A percentile compares a stretch with the other conserved stretches of the same genome.
phyloP scores from a whole-genome alignment of 1,140 invertebrate species.

The Lepidostoma basale region DNA sequence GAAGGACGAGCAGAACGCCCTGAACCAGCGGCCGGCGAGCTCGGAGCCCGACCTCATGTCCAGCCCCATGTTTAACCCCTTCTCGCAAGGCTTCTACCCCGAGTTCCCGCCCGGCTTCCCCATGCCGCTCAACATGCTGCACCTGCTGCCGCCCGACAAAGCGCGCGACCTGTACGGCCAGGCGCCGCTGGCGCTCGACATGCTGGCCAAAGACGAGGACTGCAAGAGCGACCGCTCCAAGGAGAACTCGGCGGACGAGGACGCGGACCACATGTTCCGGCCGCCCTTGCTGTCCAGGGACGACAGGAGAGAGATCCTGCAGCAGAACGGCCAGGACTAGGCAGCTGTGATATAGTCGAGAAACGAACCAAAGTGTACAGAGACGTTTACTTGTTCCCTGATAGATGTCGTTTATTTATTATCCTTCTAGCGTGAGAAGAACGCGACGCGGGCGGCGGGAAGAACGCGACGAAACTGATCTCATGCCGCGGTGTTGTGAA shows the following conservation, averaged over 20 bases:
- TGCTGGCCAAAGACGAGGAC: conserved; percentile 66
- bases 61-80: conserved; percentile 73
- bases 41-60: conserved; percentile 66
- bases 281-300: conserved; percentile 60
- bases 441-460: neutral
- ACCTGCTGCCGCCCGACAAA: conserved; percentile 77
- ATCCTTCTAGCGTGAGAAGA: conserved; percentile 5
- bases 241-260: conserved; percentile 69
- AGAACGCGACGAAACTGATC: conserved; percentile 35
- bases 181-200: conserved; percentile 59
- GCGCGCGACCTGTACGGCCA: conserved; percentile 64
- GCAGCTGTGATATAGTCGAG: conserved; percentile 33
- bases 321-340: conserved; percentile 72
- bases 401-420: conserved; percentile 35
- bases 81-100: conserved; percentile 76
- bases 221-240: conserved; percentile 69
- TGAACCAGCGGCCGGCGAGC: conserved; percentile 64
- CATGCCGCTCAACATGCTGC: conserved; percentile 82
- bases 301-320: conserved; percentile 63
- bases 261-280: conserved; percentile 62
- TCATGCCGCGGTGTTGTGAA: conserved; percentile 42
- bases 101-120: conserved; percentile 80
- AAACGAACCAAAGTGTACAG: conserved; percentile 41
- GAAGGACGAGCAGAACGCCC: conserved; percentile 53
- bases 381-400: conserved; percentile 26